phyloP scores from a whole-genome alignment of 2,113 vertebrate species.

The Salvator merianae region DNA sequence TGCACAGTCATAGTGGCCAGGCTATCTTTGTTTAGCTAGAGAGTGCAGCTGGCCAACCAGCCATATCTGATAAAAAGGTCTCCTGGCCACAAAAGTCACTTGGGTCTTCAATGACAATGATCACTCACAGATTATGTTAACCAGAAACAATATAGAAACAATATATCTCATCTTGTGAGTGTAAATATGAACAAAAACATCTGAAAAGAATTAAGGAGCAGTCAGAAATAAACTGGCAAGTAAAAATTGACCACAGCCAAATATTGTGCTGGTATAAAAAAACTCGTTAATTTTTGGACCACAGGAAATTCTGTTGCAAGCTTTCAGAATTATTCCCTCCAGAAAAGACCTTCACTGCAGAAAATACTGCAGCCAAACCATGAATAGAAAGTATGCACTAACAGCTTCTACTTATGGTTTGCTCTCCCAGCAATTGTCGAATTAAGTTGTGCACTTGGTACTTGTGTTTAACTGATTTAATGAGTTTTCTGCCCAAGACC shows the following conservation, averaged over 20 bases:
- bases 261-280: slow-evolving; percentile 65
- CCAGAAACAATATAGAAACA: slow-evolving; percentile 4
- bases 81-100: too few species aligned
- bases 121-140: slow-evolving; percentile 31
- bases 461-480: neutral
- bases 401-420: neutral
- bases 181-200: slow-evolving; percentile 60
- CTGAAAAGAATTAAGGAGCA: slow-evolving; percentile 60
- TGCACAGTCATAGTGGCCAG: too few species aligned
- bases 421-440: neutral
- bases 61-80: too few species aligned
- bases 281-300: slow-evolving; percentile 30
- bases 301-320: neutral
- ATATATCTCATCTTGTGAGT: neutral
- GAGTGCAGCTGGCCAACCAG: too few species aligned
- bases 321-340: neutral
- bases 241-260: slow-evolving; percentile 61
- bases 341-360: neutral
- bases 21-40: too few species aligned
- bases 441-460: neutral
- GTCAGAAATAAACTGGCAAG: slow-evolving; percentile 59
- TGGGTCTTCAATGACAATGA: too few species aligned
- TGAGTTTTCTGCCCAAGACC: neutral
- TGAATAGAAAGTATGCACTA: too few species aligned
- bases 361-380: slow-evolving; percentile 67